Conservation (phyloP, 2,113 vertebrate species). For the Nannospalax galili region DNA sequence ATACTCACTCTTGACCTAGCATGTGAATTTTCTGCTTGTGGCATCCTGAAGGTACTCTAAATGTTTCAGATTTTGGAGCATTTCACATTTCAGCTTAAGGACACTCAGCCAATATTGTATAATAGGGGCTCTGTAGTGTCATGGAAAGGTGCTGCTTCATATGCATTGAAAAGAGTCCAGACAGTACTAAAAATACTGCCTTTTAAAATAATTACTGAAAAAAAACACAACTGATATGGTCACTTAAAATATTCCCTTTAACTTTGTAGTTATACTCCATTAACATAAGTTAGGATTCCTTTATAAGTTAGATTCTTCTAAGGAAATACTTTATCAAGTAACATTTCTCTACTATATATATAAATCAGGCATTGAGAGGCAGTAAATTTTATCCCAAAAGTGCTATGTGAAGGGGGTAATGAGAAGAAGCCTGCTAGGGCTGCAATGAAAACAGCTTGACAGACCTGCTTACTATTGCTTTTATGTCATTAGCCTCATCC, state of each 20-base stretch:
- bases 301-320: neutral
- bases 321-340: conserved; percentile 27
- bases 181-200: neutral
- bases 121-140: neutral
- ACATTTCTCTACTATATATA: neutral
- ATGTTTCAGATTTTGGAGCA: neutral
- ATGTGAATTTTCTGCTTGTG: neutral
- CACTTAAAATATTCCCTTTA: conserved; percentile 45
- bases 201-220: conserved; percentile 31
- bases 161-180: neutral
- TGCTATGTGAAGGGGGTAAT: neutral
- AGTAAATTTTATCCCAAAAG: conserved; percentile 8
- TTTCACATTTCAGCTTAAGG: neutral
- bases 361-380: neutral
- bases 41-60: neutral
- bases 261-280: neutral
- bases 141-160: neutral
- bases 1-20: neutral
- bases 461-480: neutral
- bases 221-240: neutral
- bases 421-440: neutral
- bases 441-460: conserved; percentile 10
- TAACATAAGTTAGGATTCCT: conserved; percentile 26
- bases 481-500: neutral
- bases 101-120: neutral